Evolutionary conservation across 2,797 vertebrate species (phyloP).

Genomic region (Loris lydekkerianus): DNA sequence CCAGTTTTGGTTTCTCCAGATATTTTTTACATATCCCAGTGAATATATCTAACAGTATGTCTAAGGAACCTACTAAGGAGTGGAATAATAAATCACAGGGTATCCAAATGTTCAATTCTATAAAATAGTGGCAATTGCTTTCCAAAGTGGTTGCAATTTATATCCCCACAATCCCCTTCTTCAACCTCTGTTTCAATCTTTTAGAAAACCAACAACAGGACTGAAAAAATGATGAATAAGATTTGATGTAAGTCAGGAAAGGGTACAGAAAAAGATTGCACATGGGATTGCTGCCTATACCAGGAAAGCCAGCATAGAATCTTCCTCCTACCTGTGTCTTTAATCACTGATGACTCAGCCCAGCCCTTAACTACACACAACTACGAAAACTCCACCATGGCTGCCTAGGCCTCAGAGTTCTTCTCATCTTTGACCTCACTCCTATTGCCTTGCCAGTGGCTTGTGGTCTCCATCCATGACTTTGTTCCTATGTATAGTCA

Average conservation of each 20-base stretch:
- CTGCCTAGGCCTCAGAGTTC: neutral
- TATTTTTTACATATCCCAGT: neutral
- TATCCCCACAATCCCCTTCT: neutral
- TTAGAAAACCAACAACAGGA: neutral
- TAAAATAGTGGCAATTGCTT: neutral
- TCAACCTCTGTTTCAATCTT: neutral
- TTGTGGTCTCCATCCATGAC: neutral
- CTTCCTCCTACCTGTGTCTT: neutral
- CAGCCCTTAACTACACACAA: neutral
- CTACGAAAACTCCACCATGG: neutral
- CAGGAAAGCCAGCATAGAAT: neutral
- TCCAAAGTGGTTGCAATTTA: neutral
- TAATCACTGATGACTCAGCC: neutral
- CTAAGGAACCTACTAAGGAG: neutral
- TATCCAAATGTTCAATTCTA: neutral
- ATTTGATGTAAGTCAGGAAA: neutral
- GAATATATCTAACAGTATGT: neutral
- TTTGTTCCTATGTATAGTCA: neutral
- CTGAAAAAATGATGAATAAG: neutral
- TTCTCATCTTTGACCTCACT: neutral
- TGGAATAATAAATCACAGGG: neutral
- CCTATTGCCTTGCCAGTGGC: neutral
- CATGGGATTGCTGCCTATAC: too few relatives aligned
- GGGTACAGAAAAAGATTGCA: neutral
- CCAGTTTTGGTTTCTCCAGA: neutral